Base-by-base conservation (phyloP, 2,888 invertebrate species). In the Deroplatys truncata region DNA sequence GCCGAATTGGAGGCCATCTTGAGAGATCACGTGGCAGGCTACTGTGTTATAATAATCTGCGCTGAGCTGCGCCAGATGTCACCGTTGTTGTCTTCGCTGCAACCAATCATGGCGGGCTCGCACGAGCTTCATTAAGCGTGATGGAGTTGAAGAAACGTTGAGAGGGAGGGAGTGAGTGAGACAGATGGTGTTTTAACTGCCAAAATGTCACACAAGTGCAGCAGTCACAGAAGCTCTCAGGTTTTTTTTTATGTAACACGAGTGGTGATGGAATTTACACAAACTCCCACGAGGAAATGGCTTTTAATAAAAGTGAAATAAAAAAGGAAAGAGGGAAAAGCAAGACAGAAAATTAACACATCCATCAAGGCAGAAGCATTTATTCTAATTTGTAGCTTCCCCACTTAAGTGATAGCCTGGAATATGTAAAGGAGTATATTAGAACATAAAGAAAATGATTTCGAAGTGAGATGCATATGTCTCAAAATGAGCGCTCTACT, bases 121-220 rank as follows among this genome's bases (percentile, higher is more conserved):
- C 87, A 82, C 82, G 72, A 28, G 86, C 86, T 56, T 86, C 86
- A 86, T 86, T 86, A 86, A 86, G 56, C 56, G 56, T 72, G 56
- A 72, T 72, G 56, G 56, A 72, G 56, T 72, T 72, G 56, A 72
- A 72, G 56, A 72, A 72, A 72, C 20, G 56, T 25, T 72, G 56
- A 72, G 72, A 56, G 86, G 28, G 86, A 29, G 72, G 28, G 28
- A 15, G 20, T 8, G 86, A 56, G 28, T 15, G 28, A 56, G 86
- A 56, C 28, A 86, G 29, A 43, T 56, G 72, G 25, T 72, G 5
- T 86, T 86, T 86, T 28, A 86, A 56, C 49, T 86, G 28, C 56
- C 86, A 86, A 28, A 56, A 56, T 85, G 86, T 56, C 56, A 86
- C 56, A 86, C 72, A 35, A 72, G 56, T 72, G 56, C 20, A 20